A percentile compares a stretch with the other conserved stretches of the same genome.
phyloP scores from a whole-genome alignment of 2,113 vertebrate genomes.

The Alligator mississippiensis region DNA sequence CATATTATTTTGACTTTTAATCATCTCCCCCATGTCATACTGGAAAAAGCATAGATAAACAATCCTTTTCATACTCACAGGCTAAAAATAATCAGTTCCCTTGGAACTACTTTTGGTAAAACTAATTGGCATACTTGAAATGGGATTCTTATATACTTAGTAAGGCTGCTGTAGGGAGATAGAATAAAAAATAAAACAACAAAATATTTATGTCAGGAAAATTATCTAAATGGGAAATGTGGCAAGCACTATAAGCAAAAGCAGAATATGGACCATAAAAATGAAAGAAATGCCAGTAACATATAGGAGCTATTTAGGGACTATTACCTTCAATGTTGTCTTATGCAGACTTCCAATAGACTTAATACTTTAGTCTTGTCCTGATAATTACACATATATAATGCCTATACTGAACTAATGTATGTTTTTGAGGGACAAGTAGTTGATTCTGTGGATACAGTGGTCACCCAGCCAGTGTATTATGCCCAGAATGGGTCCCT shows the following conservation, averaged over 20 bases:
- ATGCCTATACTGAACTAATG: background rate
- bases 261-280: background rate
- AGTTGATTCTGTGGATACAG: too few relatives aligned
- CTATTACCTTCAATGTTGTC: background rate
- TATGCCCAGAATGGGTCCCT: too few relatives aligned
- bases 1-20: constrained; percentile 74
- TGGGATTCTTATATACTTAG: constrained; percentile 12
- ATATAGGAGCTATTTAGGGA: background rate
- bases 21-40: constrained; percentile 45
- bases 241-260: constrained; percentile 33
- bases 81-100: constrained; percentile 22
- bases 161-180: background rate
- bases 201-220: background rate
- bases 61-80: constrained; percentile 36
- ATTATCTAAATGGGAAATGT: constrained; percentile 11
- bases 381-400: background rate
- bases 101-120: constrained; percentile 30
- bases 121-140: constrained; percentile 30
- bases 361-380: constrained; percentile 30
- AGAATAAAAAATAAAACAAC: background rate
- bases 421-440: background rate
- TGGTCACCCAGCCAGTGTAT: too few relatives aligned
- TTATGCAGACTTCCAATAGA: background rate
- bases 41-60: constrained; percentile 60
- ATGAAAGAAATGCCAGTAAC: background rate